These are phyloP conservation scores for Camptogramma bilineatum DNA, from an alignment of 2,888 invertebrate genomes.

Conservation along the genomic window DNA sequence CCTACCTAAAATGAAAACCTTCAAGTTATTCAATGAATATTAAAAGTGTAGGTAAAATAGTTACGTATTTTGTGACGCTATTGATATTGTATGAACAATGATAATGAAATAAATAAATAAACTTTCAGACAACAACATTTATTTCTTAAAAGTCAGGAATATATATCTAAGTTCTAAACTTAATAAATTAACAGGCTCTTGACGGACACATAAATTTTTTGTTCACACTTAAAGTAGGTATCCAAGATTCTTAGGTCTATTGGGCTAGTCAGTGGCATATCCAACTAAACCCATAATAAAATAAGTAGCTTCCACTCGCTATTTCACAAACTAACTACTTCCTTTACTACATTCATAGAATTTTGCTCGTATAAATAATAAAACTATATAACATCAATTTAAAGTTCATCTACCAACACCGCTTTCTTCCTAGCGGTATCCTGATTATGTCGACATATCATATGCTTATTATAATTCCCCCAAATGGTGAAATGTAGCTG, in stretches of 20 bases:
- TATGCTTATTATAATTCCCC: slow-evolving; percentile 92
- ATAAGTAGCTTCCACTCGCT: not conserved
- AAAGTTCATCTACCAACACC: slow-evolving; percentile 13
- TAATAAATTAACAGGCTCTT: not conserved
- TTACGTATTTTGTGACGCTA: no score
- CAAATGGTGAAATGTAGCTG: slow-evolving; percentile 89
- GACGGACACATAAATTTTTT: not conserved
- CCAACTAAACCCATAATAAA: not conserved
- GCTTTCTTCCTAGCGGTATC: slow-evolving; percentile 65
- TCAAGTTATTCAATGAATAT: no score
- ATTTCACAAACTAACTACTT: no score
- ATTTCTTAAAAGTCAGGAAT: not conserved
- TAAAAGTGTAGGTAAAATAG: no score
- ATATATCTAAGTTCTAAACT: not conserved
- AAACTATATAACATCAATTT: not conserved
- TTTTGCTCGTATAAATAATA: no score
- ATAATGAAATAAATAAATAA: not conserved
- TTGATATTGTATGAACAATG: no score
- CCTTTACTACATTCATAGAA: not conserved
- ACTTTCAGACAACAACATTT: slow-evolving; percentile 1
- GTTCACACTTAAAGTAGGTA: not conserved
- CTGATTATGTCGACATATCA: slow-evolving; percentile 89
- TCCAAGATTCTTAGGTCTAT: not conserved
- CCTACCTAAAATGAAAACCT: no score
- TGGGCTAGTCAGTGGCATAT: not conserved